Evolutionary conservation across 2,113 vertebrate genomes (phyloP).

Genomic region (Tachysurus fulvidraco): DNA sequence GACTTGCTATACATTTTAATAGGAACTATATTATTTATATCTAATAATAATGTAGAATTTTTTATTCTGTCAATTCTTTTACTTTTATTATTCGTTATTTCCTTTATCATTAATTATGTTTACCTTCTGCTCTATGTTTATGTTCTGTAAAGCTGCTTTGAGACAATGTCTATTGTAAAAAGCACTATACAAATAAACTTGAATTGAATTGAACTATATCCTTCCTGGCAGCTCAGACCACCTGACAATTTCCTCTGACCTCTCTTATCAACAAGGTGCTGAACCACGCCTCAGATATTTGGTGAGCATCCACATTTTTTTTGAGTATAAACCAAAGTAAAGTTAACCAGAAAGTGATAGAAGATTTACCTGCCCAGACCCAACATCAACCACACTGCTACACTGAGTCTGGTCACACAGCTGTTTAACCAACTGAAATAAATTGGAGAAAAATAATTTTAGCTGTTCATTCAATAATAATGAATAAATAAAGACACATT

Average conservation of each 20-base stretch:
- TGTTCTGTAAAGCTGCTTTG: too few species aligned
- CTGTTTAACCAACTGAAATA: slow-evolving; percentile 78
- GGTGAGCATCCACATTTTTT: background rate
- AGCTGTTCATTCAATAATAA: background rate
- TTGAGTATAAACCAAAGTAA: background rate
- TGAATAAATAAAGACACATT: background rate
- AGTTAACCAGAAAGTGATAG: background rate
- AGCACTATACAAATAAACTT: too few species aligned
- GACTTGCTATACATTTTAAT: background rate
- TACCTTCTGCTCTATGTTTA: too few species aligned
- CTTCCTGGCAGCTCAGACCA: too few species aligned
- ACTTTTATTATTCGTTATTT: too few species aligned
- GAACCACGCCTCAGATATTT: background rate
- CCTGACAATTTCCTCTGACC: too few species aligned
- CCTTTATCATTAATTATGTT: too few species aligned
- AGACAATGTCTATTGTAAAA: too few species aligned
- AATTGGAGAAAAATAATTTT: slow-evolving; percentile 4
- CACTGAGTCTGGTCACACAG: slow-evolving; percentile 79
- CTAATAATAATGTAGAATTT: too few species aligned
- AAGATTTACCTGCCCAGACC: slow-evolving; percentile 87
- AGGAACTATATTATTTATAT: too few species aligned
- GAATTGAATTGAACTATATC: too few species aligned
- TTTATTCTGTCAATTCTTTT: too few species aligned
- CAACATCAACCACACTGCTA: slow-evolving; percentile 81
- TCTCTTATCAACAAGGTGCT: background rate